Percentiles rank a stretch among this genome's conserved stretches.
These are phyloP conservation scores for Rhingia rostrata DNA, from an alignment of 2,888 invertebrate genomes.

Conservation along the genomic window DNA sequence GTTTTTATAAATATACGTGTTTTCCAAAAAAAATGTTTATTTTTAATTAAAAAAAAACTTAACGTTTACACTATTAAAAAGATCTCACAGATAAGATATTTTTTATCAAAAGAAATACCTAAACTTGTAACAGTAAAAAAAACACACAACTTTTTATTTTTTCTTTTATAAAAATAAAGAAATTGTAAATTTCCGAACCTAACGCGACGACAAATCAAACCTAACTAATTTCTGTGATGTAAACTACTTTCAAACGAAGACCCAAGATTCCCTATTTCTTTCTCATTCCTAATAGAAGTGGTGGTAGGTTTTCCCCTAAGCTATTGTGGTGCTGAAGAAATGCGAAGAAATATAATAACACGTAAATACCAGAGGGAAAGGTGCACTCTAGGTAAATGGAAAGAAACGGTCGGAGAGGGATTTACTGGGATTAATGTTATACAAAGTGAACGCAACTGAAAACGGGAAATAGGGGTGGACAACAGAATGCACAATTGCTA, in stretches of 20 bases:
- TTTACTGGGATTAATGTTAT: constrained; percentile 58
- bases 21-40: constrained; percentile 1
- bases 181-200: constrained; percentile 51
- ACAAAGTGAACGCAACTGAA: constrained; percentile 41
- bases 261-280: constrained; percentile 12
- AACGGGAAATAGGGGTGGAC: constrained; percentile 63
- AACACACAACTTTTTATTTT: constrained; percentile 13
- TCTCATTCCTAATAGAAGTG: constrained; percentile 35
- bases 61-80: constrained; percentile 6
- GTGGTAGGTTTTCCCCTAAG: constrained; percentile 38
- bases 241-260: constrained; percentile 19
- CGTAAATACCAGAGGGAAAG: constrained; percentile 45
- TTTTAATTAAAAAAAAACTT: neutral
- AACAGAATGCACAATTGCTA: constrained; percentile 16
- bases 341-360: constrained; percentile 43
- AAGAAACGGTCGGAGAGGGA: constrained; percentile 62
- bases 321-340: constrained; percentile 20
- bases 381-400: constrained; percentile 48
- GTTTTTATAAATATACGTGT: neutral
- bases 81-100: neutral
- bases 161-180: constrained; percentile 31
- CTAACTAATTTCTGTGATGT: constrained; percentile 57
- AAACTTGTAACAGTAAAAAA: constrained; percentile 22
- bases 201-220: constrained; percentile 70
- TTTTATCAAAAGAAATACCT: neutral